Evolutionary conservation across 2,113 vertebrate species (phyloP).

Genomic region (Platycercus adscitus): DNA sequence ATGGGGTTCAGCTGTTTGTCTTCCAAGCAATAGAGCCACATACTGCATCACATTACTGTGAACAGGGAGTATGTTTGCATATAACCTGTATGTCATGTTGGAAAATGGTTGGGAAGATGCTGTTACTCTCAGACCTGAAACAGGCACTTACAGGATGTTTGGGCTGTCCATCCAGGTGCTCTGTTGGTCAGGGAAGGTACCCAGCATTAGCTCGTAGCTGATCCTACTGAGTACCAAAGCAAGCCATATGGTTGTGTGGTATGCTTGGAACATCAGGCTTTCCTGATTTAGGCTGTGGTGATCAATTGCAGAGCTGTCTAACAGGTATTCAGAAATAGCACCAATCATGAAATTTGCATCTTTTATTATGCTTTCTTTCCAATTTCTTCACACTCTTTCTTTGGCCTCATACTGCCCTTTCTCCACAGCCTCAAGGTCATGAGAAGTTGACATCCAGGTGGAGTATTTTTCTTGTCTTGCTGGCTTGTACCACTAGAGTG

Average conservation of each 20-base stretch:
- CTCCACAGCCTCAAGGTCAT: background rate
- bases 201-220: accelerated
- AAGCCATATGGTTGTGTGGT: background rate
- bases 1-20: background rate
- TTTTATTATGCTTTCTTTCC: background rate
- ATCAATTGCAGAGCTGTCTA: background rate
- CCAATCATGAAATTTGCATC: background rate
- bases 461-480: background rate
- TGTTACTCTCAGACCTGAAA: background rate
- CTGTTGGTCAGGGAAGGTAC: background rate
- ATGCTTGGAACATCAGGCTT: background rate
- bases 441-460: background rate
- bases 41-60: background rate
- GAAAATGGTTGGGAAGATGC: background rate
- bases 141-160: background rate
- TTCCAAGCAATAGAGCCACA: background rate
- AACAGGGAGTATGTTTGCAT: background rate
- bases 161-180: background rate
- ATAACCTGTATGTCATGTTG: background rate
- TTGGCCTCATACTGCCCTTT: background rate
- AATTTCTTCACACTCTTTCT: background rate
- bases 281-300: background rate
- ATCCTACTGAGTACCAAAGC: background rate
- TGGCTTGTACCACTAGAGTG: conserved; percentile 2
- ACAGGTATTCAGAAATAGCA: background rate